Percentiles rank a stretch among this genome's conserved stretches.
Conservation (phyloP, 2,797 vertebrate species). For the Hylomyscus alleni region DNA sequence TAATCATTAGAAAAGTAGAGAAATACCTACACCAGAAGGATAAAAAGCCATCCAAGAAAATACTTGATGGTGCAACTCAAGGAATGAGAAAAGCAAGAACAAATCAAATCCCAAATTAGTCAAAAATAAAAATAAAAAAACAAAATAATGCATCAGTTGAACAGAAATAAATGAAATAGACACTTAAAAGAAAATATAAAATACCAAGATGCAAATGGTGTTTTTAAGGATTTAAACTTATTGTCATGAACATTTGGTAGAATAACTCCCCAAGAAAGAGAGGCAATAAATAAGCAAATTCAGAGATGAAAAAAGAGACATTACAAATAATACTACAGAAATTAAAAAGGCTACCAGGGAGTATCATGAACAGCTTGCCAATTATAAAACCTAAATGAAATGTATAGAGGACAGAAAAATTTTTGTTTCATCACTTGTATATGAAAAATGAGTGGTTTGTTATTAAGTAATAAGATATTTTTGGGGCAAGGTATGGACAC, state of each 20-base stretch:
- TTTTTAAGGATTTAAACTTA: neutral
- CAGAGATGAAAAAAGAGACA: neutral
- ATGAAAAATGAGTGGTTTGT: neutral
- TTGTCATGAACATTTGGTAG: neutral
- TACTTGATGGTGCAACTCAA: neutral
- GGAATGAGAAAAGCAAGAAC: neutral
- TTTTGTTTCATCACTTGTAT: neutral
- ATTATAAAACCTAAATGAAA: neutral
- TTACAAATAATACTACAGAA: neutral
- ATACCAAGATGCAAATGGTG: neutral
- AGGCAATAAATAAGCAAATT: neutral
- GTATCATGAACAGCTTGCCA: neutral
- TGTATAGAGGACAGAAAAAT: neutral
- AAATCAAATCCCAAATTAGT: neutral
- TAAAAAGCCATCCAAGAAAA: neutral
- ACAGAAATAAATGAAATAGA: neutral
- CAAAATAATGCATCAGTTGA: neutral
- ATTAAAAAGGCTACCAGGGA: neutral
- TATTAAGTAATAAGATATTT: neutral
- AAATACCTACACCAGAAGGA: neutral
- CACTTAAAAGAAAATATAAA: neutral
- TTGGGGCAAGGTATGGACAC: neutral
- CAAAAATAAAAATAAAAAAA: neutral
- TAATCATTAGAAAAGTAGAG: neutral
- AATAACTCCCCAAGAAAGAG: neutral